Percentiles rank a stretch among this genome's conserved stretches.
Evolutionary conservation across 2,888 invertebrate species (phyloP).

Genomic region (Venusia cambrica): DNA sequence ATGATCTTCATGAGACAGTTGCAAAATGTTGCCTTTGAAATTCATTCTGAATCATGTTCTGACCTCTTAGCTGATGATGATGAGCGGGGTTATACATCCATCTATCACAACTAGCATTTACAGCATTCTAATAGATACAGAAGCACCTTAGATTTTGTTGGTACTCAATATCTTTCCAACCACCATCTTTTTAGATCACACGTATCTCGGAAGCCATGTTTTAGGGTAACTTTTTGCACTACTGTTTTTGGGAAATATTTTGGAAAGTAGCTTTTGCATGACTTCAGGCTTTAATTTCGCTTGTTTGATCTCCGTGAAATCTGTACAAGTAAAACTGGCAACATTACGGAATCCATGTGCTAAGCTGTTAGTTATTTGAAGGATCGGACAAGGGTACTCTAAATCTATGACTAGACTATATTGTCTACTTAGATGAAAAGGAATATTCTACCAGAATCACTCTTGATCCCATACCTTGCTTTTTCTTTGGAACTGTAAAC

Average conservation of each 20-base stretch:
- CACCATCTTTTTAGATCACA: constrained; percentile 32
- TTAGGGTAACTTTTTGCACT: constrained; percentile 57
- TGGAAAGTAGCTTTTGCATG: constrained; percentile 40
- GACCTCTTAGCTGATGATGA: constrained; percentile 24
- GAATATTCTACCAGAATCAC: constrained; percentile 81
- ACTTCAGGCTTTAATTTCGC: constrained; percentile 35
- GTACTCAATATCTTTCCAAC: constrained; percentile 11
- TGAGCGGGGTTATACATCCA: constrained; percentile 39
- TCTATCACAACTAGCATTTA: constrained; percentile 41
- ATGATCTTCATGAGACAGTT: constrained; percentile 10
- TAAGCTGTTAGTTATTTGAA: constrained; percentile 38
- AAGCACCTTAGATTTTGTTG: constrained; percentile 7
- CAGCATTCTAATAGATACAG: constrained; percentile 21
- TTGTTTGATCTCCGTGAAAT: constrained; percentile 37
- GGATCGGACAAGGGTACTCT: constrained; percentile 46
- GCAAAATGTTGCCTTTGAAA: constrained; percentile 10
- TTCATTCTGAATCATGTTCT: constrained; percentile 22
- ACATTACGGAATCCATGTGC: too few relatives aligned
- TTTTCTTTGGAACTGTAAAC: constrained; percentile 93
- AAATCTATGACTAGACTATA: constrained; percentile 72
- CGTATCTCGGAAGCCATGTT: constrained; percentile 50
- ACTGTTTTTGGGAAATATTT: constrained; percentile 23
- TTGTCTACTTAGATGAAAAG: constrained; percentile 76
- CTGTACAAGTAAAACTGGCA: too few relatives aligned
- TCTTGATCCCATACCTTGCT: constrained; percentile 83